Conservation (phyloP, 1,140 invertebrate genomes). For the Euborellia annulipes region DNA sequence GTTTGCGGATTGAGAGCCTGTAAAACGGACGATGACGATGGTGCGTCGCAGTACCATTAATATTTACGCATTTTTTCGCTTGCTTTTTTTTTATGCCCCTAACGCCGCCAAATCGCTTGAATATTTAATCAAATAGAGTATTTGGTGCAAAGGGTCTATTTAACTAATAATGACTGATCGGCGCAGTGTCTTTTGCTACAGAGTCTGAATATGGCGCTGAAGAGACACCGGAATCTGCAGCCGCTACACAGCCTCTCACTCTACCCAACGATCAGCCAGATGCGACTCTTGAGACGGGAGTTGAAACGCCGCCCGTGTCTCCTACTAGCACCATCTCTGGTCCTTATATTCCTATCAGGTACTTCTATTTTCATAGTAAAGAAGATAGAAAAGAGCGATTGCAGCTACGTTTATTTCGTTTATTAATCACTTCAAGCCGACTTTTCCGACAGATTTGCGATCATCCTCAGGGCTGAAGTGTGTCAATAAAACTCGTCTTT, state of each 20-base stretch:
- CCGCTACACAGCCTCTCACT: background rate
- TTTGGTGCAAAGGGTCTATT: too few species aligned
- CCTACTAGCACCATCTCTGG: conserved; percentile 41
- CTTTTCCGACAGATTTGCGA: too few species aligned
- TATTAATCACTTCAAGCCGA: too few species aligned
- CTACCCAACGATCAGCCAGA: background rate
- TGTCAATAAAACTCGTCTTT: too few species aligned
- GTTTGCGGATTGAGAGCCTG: conserved; percentile 73
- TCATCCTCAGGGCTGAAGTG: too few species aligned
- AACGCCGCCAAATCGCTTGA: too few species aligned
- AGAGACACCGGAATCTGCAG: conserved; percentile 4
- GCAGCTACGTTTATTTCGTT: too few species aligned
- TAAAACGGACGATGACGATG: conserved; percentile 50
- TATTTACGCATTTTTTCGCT: conserved; percentile 4
- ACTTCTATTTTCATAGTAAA: conserved; percentile 8
- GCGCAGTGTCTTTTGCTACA: conserved; percentile 7
- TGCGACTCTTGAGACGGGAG: conserved; percentile 6
- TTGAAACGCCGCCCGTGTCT: conserved; percentile 41
- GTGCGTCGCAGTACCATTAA: conserved; percentile 16
- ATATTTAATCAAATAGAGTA: too few species aligned
- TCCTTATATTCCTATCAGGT: conserved; percentile 55
- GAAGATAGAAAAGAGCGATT: too few species aligned
- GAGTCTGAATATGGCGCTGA: conserved; percentile 12
- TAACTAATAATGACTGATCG: too few species aligned
- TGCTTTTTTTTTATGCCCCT: too few species aligned